Percentiles rank a stretch among this genome's conserved stretches.
Conservation (phyloP, 1,140 invertebrate species). For the Mamestra configurata region DNA sequence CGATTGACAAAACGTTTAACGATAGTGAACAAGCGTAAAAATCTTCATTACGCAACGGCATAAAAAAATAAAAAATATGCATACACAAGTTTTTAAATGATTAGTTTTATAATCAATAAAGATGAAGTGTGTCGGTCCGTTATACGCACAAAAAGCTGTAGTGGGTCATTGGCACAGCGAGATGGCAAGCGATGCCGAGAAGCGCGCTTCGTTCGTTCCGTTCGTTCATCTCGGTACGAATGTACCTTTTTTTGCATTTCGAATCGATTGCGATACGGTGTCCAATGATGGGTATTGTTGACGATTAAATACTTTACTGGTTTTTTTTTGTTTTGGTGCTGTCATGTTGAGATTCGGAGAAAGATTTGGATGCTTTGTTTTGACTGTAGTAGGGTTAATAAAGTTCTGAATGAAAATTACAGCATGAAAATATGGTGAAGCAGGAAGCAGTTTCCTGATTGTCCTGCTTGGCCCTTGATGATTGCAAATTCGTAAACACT, state of each 20-base stretch:
- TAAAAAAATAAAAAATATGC: slow-evolving; percentile 41
- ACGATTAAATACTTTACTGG: slow-evolving; percentile 33
- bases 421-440: no score
- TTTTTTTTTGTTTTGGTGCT: slow-evolving; percentile 1
- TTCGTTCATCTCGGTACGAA: slow-evolving; percentile 16
- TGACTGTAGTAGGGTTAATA: background rate
- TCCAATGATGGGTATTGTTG: slow-evolving; percentile 11
- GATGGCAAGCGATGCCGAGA: slow-evolving; percentile 10
- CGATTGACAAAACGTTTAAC: slow-evolving; percentile 6
- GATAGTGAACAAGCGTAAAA: slow-evolving; percentile 27
- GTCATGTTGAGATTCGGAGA: background rate
- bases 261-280: slow-evolving; percentile 27
- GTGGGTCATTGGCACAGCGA: slow-evolving; percentile 82
- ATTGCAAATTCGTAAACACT: no score
- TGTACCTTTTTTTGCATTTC: slow-evolving; percentile 46
- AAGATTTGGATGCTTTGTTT: background rate
- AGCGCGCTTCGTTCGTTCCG: slow-evolving; percentile 3
- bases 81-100: slow-evolving; percentile 57
- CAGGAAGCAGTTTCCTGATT: background rate
- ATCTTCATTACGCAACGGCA: slow-evolving; percentile 40
- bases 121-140: slow-evolving; percentile 83
- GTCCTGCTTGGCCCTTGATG: no score
- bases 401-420: background rate
- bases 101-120: slow-evolving; percentile 78
- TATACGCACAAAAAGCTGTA: slow-evolving; percentile 83